Base-by-base conservation (phyloP, 2,113 vertebrate species). In the Nibea albiflora region DNA sequence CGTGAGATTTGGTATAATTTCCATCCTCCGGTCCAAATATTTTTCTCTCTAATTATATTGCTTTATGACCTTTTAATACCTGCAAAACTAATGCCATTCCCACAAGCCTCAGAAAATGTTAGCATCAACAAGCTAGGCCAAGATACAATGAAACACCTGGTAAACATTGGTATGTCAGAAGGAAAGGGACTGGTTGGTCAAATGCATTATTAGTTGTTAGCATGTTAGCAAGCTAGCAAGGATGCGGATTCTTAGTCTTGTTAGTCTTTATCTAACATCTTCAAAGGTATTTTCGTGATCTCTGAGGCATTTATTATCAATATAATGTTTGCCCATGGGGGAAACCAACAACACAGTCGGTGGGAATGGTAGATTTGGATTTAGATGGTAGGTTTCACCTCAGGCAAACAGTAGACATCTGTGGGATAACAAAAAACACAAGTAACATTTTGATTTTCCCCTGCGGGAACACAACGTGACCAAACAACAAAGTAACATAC, bases 391-490 rank as follows among this genome's bases (percentile, higher is more conserved):
- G 7, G 7, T 49, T 70, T 53, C 11, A n/a, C 26, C 19, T 35
- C 20, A 0, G 17, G 42, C 39, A 31, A n/a, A 80, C 60, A 9
- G 58, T 24, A 52, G 42, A 44, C 17, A 39, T 64, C 17, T 28
- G 22, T 22, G 7, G 3, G 14, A 31, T 65, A 56, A 72, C 47
- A 52, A 69, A 81, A 81, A 75, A 60, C 19, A 64, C 6, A 14
- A 4, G 11, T 46, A 39, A 67, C 60, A 52, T 14, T 10, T 68
- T 78, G 47, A n/a, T 68, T 65, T 14, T 50, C 16, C 16, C 4
- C 46, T 16, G 8, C 7, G 17, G 14, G 4, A 39, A 70, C 3
- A 17, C 20, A 5, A 19, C 12, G 11, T 70, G 69, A 28, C 16
- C 35, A 28, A 72, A 42, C 79, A 4, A 67, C 15, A 10, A n/a